Base-by-base conservation (phyloP, 2,888 invertebrate species). In the Stenodera caucasica region DNA sequence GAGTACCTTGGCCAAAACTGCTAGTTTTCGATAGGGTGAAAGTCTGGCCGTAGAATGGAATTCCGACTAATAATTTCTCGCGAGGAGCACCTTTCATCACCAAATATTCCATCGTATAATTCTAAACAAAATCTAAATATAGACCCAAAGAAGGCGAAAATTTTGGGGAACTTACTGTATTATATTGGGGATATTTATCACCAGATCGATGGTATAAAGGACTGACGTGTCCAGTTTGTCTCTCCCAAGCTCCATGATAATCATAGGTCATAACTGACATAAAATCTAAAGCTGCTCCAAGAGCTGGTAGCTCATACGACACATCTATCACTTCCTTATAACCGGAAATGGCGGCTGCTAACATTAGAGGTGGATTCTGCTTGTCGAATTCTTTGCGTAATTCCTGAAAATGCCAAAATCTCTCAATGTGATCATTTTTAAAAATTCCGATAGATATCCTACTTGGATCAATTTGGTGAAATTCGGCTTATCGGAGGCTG, bases 231-330 rank as follows among this genome's bases (percentile, higher is more conserved):
- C 91, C 91, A 0, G 92, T 91, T 63, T 82, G 82, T 14, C 84
- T 81, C 76, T 94, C 94, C 94, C 94, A 94, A n/a, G 91, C 88
- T 0, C 94, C 94, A 69, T 94, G 94, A 76, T 93, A 94, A 76
- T 94, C 94, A 69, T 93, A 94, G 0, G 89, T 88, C 93, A 94
- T 94, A 0, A 93, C 88, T 5, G 92, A 91, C 76, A 94, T 83
- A 76, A 92, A 94, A 70, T 94, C 91, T 0, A 88, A 86, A 37
- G 88, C 82, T 53, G 84, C 82, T 0, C 90, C 90, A 45, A 95
- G 82, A 1, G 84, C 80, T 0, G 85, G 82, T 0, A 95, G 82
- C 68, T 96, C 94, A 73, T 96, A 96, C 0, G 92, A 94, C 11
- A 88, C 85, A 63, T 90, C 90, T 51, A 96, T 94, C 0, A 96